Evolutionary conservation across 2,888 invertebrate species (phyloP), one percentile per base, ranked within the genome.

Genomic region (Oxyscelio sp.): DNA sequence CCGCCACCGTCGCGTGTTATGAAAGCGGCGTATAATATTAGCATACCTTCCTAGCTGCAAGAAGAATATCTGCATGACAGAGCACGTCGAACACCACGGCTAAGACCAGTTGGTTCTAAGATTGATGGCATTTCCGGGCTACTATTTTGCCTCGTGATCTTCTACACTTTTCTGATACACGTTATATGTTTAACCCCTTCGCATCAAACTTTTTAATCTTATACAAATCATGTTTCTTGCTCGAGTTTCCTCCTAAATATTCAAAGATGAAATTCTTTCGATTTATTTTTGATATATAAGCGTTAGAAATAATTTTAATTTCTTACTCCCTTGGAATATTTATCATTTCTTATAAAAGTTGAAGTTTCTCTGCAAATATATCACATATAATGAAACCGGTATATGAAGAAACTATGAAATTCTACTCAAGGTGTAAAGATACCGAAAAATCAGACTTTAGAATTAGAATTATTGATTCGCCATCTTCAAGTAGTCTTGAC

Each of bases 21-120:
- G 87, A 89, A 90, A 87, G 86, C 83, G 79, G 73, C 84, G 88
- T 85, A 88, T 88, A 87, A 88, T 87, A 91, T 91, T 90, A 91
- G 89, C 90, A 90, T 91, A 90, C 58, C 85, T 80, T 80, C 85
- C 74, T 66, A 81, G 73, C 78, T 85, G 75, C 66, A 85, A 70
- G 79, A 83, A 79, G 85, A 88, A 73, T 89, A 91, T 90, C 88
- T 88, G 87, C 87, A 88, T 88, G 90, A 89, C 88, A 87, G 87
- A 88, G 86, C 87, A 85, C 89, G 85, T 87, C 87, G 87, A 91
- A 90, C 87, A 86, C 85, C 85, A 78, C 79, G 58, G 66, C 86
- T 56, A 73, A 77, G 84, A 86, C 66, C 86, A 88, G 70, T 83
- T 65, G 79, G 70, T 80, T 65, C 56, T 52, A 85, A 89, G 89